Evolutionary conservation across 2,797 vertebrate genomes (phyloP).

Genomic region (Lophotriccus pileatus): DNA sequence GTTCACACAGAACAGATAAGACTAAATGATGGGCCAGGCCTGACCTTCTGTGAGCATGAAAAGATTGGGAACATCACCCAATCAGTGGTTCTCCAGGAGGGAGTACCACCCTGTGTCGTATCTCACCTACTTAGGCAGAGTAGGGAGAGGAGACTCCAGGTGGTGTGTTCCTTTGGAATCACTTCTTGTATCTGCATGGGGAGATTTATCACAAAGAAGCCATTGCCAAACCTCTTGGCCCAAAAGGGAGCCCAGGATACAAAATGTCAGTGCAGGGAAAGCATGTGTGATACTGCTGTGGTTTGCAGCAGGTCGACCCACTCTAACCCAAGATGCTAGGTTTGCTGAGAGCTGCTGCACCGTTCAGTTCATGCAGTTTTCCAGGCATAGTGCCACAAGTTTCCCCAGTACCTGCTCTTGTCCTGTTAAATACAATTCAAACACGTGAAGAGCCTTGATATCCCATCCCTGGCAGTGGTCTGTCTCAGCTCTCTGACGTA

Average conservation of each 20-base stretch:
- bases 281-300: not conserved
- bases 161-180: rapidly evolving
- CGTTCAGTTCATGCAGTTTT: not conserved
- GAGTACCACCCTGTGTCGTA: not conserved
- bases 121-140: not conserved
- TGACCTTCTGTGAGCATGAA: not conserved
- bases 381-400: not conserved
- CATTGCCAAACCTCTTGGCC: not conserved
- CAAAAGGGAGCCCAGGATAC: not conserved
- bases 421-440: rapidly evolving
- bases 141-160: not conserved
- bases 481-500: rapidly evolving
- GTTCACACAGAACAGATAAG: not conserved
- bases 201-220: not conserved
- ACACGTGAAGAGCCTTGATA: rapidly evolving
- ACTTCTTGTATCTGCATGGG: rapidly evolving
- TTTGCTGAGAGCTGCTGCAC: not conserved
- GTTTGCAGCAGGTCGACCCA: not conserved
- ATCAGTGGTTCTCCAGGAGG: not conserved
- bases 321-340: not conserved
- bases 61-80: not conserved
- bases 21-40: not conserved
- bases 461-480: not conserved
- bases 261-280: rapidly evolving
- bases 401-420: not conserved